Conservation (phyloP, 2,888 invertebrate species). For the Drosophila prostipennis region DNA sequence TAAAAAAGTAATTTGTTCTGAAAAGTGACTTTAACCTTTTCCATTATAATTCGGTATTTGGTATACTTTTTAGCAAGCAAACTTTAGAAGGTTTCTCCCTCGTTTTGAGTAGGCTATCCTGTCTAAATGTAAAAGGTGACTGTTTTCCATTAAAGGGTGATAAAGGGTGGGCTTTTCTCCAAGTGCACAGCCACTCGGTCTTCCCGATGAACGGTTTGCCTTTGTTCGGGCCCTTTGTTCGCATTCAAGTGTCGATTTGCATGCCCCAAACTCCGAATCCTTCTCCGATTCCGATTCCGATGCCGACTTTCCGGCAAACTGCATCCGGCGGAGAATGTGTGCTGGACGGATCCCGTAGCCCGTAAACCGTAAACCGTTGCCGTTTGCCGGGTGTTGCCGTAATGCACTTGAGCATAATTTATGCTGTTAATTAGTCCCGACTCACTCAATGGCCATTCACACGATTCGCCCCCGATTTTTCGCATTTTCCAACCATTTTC, state of each 20-base stretch:
- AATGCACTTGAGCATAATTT: conserved; percentile 80
- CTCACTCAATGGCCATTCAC: conserved; percentile 48
- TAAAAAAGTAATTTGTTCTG: too few relatives aligned
- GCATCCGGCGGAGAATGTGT: conserved; percentile 46
- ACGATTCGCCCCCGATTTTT: conserved; percentile 42
- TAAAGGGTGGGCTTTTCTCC: neutral
- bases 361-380: neutral
- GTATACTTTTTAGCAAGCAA: too few relatives aligned
- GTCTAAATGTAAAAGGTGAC: too few relatives aligned
- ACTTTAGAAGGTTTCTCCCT: too few relatives aligned
- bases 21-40: too few relatives aligned
- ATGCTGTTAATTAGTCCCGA: conserved; percentile 75
- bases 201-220: conserved; percentile 37
- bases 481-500: conserved; percentile 35
- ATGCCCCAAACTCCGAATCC: conserved; percentile 8
- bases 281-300: neutral
- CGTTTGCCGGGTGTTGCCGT: conserved; percentile 59
- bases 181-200: conserved; percentile 6
- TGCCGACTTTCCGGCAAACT: conserved; percentile 27
- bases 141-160: too few relatives aligned
- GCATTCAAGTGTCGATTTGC: conserved; percentile 42
- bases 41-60: too few relatives aligned
- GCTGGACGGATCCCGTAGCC: conserved; percentile 18
- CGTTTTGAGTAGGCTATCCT: too few relatives aligned
- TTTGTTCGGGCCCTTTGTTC: conserved; percentile 42